These are phyloP conservation scores for Drosophila tsacasi DNA, from an alignment of 1,140 invertebrate species.

Conservation along the genomic window DNA sequence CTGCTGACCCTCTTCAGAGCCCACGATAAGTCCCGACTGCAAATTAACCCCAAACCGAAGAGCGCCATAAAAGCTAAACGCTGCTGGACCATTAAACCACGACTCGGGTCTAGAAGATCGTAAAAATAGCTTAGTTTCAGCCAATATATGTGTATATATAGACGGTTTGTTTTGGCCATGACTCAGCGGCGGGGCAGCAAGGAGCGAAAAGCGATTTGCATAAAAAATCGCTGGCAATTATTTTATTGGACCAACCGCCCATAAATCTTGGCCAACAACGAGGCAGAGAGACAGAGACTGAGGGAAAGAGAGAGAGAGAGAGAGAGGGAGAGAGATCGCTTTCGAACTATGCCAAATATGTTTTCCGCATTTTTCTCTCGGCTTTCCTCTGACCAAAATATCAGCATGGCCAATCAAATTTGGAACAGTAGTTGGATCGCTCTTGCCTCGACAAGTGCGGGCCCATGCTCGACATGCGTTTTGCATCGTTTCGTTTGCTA, in stretches of 20 bases:
- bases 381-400: slow-evolving; percentile 47
- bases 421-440: slow-evolving; percentile 76
- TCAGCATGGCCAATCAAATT: slow-evolving; percentile 80
- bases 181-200: slow-evolving; percentile 52
- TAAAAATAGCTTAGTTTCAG: slow-evolving; percentile 61
- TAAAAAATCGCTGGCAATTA: slow-evolving; percentile 84
- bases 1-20: slow-evolving; percentile 41
- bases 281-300: neutral
- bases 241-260: slow-evolving; percentile 84
- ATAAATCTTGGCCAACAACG: slow-evolving; percentile 73
- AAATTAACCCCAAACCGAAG: slow-evolving; percentile 45
- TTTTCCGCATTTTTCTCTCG: slow-evolving; percentile 73
- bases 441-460: slow-evolving; percentile 62
- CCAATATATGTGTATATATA: slow-evolving; percentile 11
- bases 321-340: slow-evolving; percentile 16
- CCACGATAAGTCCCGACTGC: slow-evolving; percentile 52
- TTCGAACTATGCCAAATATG: slow-evolving; percentile 74
- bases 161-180: slow-evolving; percentile 51
- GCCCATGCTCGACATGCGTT: slow-evolving; percentile 74
- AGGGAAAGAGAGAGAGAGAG: neutral
- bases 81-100: slow-evolving; percentile 49
- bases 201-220: slow-evolving; percentile 77
- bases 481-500: slow-evolving; percentile 71
- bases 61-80: slow-evolving; percentile 54
- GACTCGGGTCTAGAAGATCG: slow-evolving; percentile 54